These are phyloP conservation scores for Parascotia fuliginaria DNA, from an alignment of 2,888 invertebrate genomes.

Conservation along the genomic window DNA sequence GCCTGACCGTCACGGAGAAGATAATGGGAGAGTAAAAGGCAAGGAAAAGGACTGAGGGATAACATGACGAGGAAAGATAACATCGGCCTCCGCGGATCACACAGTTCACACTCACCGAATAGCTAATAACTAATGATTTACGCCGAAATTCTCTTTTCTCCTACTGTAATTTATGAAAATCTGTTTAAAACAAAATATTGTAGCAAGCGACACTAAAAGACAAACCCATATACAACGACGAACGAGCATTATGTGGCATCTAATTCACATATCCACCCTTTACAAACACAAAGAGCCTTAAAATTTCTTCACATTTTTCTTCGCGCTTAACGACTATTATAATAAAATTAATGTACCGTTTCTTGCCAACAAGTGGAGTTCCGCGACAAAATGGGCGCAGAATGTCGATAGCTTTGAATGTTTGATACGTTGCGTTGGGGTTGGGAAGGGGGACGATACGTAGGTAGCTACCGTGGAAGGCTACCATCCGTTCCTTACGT, in stretches of 20 bases:
- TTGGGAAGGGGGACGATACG: slow-evolving; percentile 8
- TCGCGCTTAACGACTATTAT: slow-evolving; percentile 41
- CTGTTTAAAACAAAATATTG: too few relatives aligned
- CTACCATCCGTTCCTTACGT: not conserved
- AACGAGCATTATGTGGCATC: not conserved
- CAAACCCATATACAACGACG: too few relatives aligned
- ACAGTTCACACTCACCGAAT: too few relatives aligned
- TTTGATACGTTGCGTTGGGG: slow-evolving; percentile 55
- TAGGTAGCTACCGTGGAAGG: not conserved
- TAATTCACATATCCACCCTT: slow-evolving; percentile 8
- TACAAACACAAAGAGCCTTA: slow-evolving; percentile 13
- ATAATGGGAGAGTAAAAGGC: too few relatives aligned
- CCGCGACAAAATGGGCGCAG: slow-evolving; percentile 54
- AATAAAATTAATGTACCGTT: slow-evolving; percentile 57
- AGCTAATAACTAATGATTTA: too few relatives aligned
- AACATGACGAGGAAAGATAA: too few relatives aligned
- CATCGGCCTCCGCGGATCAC: too few relatives aligned
- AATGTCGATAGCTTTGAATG: slow-evolving; percentile 61
- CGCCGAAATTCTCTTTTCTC: too few relatives aligned
- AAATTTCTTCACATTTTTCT: slow-evolving; percentile 36
- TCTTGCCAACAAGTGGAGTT: slow-evolving; percentile 50
- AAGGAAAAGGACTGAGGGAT: too few relatives aligned
- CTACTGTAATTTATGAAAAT: too few relatives aligned
- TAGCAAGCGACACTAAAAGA: too few relatives aligned
- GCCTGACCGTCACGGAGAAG: too few relatives aligned